Evolutionary conservation across 2,113 vertebrate genomes (phyloP).

Genomic region (Philantomba maxwellii): DNA sequence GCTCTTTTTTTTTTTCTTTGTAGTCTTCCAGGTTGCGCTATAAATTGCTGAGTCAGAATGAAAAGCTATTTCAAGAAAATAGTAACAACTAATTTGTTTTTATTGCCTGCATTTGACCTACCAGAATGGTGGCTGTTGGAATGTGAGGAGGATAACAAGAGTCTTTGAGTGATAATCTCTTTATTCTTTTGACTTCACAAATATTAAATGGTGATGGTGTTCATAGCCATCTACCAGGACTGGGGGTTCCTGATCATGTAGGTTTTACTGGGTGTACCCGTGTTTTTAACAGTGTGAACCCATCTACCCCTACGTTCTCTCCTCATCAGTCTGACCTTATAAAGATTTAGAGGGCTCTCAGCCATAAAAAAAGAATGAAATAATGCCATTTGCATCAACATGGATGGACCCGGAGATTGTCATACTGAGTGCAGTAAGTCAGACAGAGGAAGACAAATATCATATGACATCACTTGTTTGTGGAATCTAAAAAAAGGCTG

Average conservation of each 20-base stretch:
- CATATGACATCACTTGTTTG: not conserved
- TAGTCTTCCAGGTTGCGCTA: not conserved
- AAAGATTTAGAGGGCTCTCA: not conserved
- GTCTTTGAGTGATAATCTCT: not conserved
- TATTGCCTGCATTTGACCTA: not conserved
- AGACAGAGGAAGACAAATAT: not conserved
- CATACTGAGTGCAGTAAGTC: not conserved
- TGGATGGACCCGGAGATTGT: not conserved
- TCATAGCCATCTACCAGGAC: not conserved
- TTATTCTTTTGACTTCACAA: not conserved
- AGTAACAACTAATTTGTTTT: not conserved
- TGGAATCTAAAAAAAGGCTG: not conserved
- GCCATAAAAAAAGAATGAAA: not conserved
- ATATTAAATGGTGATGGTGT: accelerated
- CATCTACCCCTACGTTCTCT: not conserved
- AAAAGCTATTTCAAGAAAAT: constrained; percentile 7
- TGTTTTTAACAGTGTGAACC: not conserved
- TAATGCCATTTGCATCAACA: not conserved
- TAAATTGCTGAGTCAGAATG: not conserved
- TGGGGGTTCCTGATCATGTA: not conserved
- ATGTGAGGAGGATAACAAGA: not conserved
- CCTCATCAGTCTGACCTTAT: not conserved
- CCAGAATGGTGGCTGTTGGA: not conserved
- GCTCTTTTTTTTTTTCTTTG: not conserved
- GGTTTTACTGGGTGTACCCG: accelerated